These are phyloP conservation scores for Urocyon cinereoargenteus DNA, from an alignment of 2,797 vertebrate species.

Conservation along the genomic window DNA sequence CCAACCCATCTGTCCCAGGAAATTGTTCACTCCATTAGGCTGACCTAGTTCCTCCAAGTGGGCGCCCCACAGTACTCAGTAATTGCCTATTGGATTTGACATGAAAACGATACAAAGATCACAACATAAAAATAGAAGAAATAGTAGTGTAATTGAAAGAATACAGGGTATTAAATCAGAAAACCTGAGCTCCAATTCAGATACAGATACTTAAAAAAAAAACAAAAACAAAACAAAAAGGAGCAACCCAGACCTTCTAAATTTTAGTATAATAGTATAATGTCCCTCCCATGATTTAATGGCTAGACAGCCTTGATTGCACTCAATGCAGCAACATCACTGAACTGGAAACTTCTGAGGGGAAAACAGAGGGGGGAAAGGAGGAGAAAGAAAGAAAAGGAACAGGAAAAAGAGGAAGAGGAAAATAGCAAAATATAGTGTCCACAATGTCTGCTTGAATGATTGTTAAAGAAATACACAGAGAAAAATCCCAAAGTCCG, in stretches of 20 bases:
- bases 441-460: constrained; percentile 6
- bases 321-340: not conserved
- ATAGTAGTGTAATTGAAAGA: not conserved
- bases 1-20: not conserved
- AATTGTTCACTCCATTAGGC: not conserved
- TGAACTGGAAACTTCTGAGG: not conserved
- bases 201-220: not conserved
- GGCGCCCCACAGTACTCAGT: not conserved
- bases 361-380: not conserved
- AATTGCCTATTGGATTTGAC: not conserved
- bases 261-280: not conserved
- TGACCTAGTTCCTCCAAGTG: not conserved
- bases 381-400: not conserved
- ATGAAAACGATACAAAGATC: not conserved
- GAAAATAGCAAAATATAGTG: not conserved
- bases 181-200: constrained; percentile 1
- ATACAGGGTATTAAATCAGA: not conserved
- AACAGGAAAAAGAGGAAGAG: not conserved
- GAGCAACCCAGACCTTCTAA: not conserved
- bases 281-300: not conserved
- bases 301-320: not conserved
- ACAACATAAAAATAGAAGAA: constrained; percentile 31
- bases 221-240: not conserved
- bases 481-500: not conserved
- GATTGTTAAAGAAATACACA: constrained; percentile 30